These are phyloP conservation scores for Drosophila incognita DNA, from an alignment of 2,888 invertebrate species.

Conservation along the genomic window DNA sequence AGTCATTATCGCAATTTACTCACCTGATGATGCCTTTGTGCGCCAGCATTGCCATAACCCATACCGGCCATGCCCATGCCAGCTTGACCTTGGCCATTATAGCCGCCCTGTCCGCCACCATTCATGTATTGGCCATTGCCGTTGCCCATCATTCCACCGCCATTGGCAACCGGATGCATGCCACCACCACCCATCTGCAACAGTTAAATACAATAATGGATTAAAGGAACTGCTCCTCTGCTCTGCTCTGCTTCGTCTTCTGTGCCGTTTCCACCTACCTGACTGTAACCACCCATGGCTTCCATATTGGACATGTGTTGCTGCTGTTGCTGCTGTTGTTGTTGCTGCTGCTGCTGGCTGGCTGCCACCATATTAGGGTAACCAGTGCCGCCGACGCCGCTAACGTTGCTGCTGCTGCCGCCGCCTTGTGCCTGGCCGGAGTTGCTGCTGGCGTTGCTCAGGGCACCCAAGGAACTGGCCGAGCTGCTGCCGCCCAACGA, in stretches of 20 bases:
- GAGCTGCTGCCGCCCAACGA: conserved; percentile 61
- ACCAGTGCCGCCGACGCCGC: conserved; percentile 18
- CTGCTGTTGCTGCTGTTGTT: conserved; percentile 74
- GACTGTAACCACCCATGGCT: conserved; percentile 84
- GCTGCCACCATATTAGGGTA: conserved; percentile 75
- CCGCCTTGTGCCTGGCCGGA: conserved; percentile 44
- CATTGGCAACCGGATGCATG: conserved; percentile 82
- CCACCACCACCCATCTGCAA: conserved; percentile 82
- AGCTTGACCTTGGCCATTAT: conserved; percentile 65
- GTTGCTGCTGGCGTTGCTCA: conserved; percentile 51
- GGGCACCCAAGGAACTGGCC: conserved; percentile 55
- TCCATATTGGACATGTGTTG: conserved; percentile 82
- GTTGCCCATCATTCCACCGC: conserved; percentile 76
- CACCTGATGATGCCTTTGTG: conserved; percentile 85
- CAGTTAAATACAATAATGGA: neutral
- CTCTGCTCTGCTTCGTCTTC: neutral
- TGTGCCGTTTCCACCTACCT: conserved; percentile 70
- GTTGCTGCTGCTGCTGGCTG: conserved; percentile 56
- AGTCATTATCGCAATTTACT: conserved; percentile 65
- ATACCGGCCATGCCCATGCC: conserved; percentile 81
- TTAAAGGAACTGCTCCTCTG: neutral
- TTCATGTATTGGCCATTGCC: conserved; percentile 83
- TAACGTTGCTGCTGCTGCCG: conserved; percentile 2
- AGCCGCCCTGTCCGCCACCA: conserved; percentile 73
- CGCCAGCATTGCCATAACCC: conserved; percentile 76